Evolutionary conservation across 2,888 invertebrate genomes (phyloP).

Genomic region (Biston betularia): DNA sequence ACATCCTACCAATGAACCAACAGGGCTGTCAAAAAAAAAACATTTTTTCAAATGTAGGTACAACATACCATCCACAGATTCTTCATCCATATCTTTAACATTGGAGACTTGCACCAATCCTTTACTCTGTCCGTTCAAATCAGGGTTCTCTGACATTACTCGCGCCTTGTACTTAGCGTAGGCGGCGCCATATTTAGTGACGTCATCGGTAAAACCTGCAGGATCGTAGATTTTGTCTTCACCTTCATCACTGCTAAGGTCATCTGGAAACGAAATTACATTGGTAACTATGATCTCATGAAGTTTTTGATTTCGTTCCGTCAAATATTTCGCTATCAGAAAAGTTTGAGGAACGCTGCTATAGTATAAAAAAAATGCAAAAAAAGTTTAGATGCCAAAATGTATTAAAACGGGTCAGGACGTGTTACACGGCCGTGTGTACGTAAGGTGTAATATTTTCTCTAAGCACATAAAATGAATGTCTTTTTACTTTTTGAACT

Average conservation of each 20-base stretch:
- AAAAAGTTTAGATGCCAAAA: too few species aligned
- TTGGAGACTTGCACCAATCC: slow-evolving; percentile 60
- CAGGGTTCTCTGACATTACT: slow-evolving; percentile 63
- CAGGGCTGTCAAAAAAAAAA: too few species aligned
- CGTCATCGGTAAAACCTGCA: slow-evolving; percentile 79
- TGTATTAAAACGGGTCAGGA: too few species aligned
- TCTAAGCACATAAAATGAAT: too few species aligned
- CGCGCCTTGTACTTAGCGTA: slow-evolving; percentile 89
- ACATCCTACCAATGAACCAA: too few species aligned
- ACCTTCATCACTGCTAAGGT: slow-evolving; percentile 79
- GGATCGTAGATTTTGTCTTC: slow-evolving; percentile 77
- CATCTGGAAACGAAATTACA: slow-evolving; percentile 56
- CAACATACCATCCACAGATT: slow-evolving; percentile 57
- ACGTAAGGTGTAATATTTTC: too few species aligned
- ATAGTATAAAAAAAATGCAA: too few species aligned
- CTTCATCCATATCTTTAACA: slow-evolving; percentile 60
- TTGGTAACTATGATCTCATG: neutral
- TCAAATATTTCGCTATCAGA: too few species aligned
- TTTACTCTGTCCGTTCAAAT: slow-evolving; percentile 47
- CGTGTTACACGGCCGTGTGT: too few species aligned
- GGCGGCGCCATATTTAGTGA: slow-evolving; percentile 86
- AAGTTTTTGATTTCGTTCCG: neutral
- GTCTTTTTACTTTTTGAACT: too few species aligned
- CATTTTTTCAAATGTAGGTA: too few species aligned
- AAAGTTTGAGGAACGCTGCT: too few species aligned